Percentiles rank a stretch among this genome's conserved stretches.
These are phyloP conservation scores for Brachyhypopomus gauderio DNA, from an alignment of 2,113 vertebrate genomes.

Conservation along the genomic window DNA sequence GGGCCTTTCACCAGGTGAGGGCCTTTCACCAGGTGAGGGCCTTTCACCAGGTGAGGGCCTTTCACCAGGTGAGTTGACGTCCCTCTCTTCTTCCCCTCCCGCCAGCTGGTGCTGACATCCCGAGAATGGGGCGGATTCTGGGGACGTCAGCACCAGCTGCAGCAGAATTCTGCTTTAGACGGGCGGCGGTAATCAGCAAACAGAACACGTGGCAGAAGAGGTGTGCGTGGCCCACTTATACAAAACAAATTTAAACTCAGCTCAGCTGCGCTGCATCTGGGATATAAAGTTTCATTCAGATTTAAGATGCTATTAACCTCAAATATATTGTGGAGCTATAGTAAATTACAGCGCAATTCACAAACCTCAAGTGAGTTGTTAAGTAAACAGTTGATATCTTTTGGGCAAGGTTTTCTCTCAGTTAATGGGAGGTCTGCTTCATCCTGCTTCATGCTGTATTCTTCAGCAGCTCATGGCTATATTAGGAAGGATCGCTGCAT, in stretches of 20 bases:
- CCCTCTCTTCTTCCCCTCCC: too few species aligned
- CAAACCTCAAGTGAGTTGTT: background rate
- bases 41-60: too few species aligned
- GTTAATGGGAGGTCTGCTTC: too few species aligned
- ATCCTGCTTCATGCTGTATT: background rate
- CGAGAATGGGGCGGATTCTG: background rate
- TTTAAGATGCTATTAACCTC: conserved; percentile 17
- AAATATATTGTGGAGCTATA: background rate
- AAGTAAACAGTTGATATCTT: background rate
- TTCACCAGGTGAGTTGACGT: too few species aligned
- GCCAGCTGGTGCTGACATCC: too few species aligned
- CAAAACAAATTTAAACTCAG: conserved; percentile 3
- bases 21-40: too few species aligned
- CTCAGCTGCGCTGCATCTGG: background rate
- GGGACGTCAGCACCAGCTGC: conserved; percentile 26
- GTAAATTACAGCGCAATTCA: background rate
- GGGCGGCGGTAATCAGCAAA: conserved; percentile 36
- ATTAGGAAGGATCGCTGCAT: background rate
- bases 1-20: too few species aligned
- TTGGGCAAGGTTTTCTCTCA: too few species aligned
- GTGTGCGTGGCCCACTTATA: conserved; percentile 21
- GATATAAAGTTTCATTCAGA: background rate
- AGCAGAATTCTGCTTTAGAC: conserved; percentile 18
- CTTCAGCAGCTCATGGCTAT: background rate
- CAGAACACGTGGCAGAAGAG: conserved; percentile 13